Evolutionary conservation across 2,797 vertebrate genomes (phyloP).

Genomic region (Hozukius guyotensis): DNA sequence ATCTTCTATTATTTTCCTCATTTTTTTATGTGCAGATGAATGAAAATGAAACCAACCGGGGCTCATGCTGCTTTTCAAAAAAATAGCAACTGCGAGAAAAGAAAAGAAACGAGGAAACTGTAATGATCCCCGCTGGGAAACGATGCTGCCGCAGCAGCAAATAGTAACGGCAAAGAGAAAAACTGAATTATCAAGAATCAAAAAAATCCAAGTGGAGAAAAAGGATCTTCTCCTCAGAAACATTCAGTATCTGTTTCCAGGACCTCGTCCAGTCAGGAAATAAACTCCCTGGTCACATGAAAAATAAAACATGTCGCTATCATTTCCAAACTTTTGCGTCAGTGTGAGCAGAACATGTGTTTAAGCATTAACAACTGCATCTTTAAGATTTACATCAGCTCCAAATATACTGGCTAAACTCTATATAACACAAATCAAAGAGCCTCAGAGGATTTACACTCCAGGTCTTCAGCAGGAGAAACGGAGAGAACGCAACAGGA

Average conservation of each 20-base stretch:
- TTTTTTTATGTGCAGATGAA: slow-evolving; percentile 23
- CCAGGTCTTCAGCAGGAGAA: not conserved
- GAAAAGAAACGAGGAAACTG: not conserved
- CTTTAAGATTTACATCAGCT: slow-evolving; percentile 8
- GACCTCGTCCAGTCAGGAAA: slow-evolving; percentile 43
- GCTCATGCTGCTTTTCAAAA: not conserved
- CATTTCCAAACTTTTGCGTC: slow-evolving; percentile 12
- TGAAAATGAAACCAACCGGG: not conserved
- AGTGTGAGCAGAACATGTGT: not conserved
- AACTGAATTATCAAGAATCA: not conserved
- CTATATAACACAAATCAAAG: not conserved
- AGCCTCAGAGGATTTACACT: not conserved
- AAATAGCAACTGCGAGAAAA: slow-evolving; percentile 1
- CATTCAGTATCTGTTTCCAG: slow-evolving; percentile 45
- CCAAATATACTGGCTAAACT: not conserved
- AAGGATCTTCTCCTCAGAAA: not conserved
- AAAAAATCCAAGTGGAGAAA: not conserved
- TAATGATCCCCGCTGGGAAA: slow-evolving; percentile 40
- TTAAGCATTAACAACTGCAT: not conserved
- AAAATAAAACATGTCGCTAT: slow-evolving; percentile 28
- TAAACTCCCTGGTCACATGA: slow-evolving; percentile 7
- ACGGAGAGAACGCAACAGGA: not conserved
- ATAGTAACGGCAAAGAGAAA: not conserved
- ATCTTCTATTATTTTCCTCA: slow-evolving; percentile 1
- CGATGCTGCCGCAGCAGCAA: not conserved